A percentile compares a stretch with the other conserved stretches of the same genome.
These are phyloP conservation scores for Prenolepis imparis DNA, from an alignment of 2,888 invertebrate species.

Conservation along the genomic window DNA sequence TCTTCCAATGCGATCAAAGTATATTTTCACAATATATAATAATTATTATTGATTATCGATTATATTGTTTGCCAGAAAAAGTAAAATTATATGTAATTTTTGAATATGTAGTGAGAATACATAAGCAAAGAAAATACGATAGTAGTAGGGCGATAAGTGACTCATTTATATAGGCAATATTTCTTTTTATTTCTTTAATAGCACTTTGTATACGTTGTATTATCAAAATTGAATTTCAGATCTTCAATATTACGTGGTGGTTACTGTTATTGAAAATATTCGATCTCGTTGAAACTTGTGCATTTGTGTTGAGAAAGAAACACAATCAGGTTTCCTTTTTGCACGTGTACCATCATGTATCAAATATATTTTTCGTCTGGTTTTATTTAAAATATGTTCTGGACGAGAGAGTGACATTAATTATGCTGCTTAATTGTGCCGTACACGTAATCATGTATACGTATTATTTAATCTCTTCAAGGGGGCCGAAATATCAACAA, in stretches of 20 bases:
- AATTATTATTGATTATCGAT: neutral
- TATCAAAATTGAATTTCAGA: conserved; percentile 67
- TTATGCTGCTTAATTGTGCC: conserved; percentile 89
- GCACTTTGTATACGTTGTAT: conserved; percentile 80
- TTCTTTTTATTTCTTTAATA: neutral
- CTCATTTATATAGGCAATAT: neutral
- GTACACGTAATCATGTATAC: conserved; percentile 92
- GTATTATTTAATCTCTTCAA: conserved; percentile 89
- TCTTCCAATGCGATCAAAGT: too few relatives aligned
- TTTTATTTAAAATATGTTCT: conserved; percentile 87
- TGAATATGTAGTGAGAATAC: conserved; percentile 73
- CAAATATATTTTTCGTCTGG: conserved; percentile 88
- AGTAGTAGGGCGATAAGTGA: too few relatives aligned
- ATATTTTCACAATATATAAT: neutral
- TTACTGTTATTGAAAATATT: conserved; percentile 88
- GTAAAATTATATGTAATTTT: neutral
- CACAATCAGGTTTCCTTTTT: conserved; percentile 90
- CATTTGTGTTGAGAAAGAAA: conserved; percentile 91
- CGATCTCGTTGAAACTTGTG: conserved; percentile 90
- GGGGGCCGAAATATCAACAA: conserved; percentile 82
- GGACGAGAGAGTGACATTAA: conserved; percentile 89
- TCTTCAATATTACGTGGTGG: conserved; percentile 87
- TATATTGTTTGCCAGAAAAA: neutral
- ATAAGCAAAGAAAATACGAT: too few relatives aligned
- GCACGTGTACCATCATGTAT: conserved; percentile 91